A percentile compares a stretch with the other conserved stretches of the same genome.
Conservation (phyloP, 2,113 vertebrate genomes). For the Apteryx mantelli region DNA sequence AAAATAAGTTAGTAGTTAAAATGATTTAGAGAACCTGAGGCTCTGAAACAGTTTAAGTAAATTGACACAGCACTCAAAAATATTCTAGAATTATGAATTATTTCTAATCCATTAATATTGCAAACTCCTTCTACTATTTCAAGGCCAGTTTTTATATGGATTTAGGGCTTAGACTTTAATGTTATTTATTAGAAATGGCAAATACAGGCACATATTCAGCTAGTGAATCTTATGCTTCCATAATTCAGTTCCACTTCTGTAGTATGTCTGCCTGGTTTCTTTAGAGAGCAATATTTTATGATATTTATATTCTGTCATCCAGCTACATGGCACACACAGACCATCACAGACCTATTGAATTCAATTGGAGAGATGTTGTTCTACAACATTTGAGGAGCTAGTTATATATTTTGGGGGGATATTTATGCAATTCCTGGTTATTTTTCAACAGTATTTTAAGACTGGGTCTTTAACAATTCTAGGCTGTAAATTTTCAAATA, state of each 20-base stretch:
- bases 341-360: neutral
- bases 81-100: constrained; percentile 9
- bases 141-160: constrained; percentile 1
- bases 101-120: constrained; percentile 39
- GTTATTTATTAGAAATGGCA: constrained; percentile 14
- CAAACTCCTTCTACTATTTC: constrained; percentile 21
- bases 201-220: neutral
- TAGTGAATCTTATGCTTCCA: neutral
- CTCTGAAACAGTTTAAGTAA: constrained; percentile 23
- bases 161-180: neutral
- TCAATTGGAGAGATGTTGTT: neutral
- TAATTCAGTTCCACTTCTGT: neutral
- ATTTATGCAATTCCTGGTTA: neutral
- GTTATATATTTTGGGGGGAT: neutral
- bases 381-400: neutral
- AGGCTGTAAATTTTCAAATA: neutral
- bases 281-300: neutral
- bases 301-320: constrained; percentile 8
- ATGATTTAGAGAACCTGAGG: neutral
- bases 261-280: neutral
- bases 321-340: neutral
- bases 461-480: neutral
- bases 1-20: neutral
- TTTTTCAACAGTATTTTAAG: neutral
- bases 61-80: constrained; percentile 14